These are phyloP conservation scores for Corydoras maculifer DNA, from an alignment of 2,113 vertebrate species.

Conservation along the genomic window DNA sequence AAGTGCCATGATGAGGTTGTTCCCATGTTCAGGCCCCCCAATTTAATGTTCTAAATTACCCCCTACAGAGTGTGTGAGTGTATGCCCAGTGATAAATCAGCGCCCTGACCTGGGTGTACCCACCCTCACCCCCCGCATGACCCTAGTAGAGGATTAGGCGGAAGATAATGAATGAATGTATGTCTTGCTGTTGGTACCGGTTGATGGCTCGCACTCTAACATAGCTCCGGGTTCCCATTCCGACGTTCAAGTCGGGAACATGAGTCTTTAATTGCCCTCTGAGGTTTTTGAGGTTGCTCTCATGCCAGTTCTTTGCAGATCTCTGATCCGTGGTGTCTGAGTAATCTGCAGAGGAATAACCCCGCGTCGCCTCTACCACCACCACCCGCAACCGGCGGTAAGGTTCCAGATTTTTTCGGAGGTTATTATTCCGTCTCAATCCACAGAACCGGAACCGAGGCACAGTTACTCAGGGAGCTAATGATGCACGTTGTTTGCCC, in stretches of 20 bases:
- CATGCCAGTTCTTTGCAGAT: constrained; percentile 2
- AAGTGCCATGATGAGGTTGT: too few species aligned
- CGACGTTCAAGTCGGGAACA: not conserved
- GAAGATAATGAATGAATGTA: too few species aligned
- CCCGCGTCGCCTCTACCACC: not conserved
- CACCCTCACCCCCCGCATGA: too few species aligned
- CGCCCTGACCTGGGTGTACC: too few species aligned
- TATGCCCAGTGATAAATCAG: too few species aligned
- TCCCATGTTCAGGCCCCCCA: too few species aligned
- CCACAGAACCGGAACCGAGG: constrained; percentile 32
- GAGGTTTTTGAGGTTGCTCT: not conserved
- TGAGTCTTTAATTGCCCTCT: not conserved
- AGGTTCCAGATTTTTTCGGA: constrained; percentile 38
- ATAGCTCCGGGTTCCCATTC: too few species aligned
- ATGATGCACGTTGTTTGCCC: constrained; percentile 49
- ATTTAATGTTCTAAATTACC: too few species aligned
- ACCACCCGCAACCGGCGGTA: not conserved
- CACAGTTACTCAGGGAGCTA: constrained; percentile 47
- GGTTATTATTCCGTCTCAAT: constrained; percentile 12
- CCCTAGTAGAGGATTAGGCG: too few species aligned
- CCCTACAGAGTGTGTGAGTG: too few species aligned
- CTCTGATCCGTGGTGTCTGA: not conserved
- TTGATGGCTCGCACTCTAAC: too few species aligned
- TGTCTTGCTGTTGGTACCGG: too few species aligned
- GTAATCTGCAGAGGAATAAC: constrained; percentile 3